A percentile compares a stretch with the other conserved stretches of the same genome.
Evolutionary conservation across 2,113 vertebrate species (phyloP).

Genomic region (Gymnocephalus cernua): DNA sequence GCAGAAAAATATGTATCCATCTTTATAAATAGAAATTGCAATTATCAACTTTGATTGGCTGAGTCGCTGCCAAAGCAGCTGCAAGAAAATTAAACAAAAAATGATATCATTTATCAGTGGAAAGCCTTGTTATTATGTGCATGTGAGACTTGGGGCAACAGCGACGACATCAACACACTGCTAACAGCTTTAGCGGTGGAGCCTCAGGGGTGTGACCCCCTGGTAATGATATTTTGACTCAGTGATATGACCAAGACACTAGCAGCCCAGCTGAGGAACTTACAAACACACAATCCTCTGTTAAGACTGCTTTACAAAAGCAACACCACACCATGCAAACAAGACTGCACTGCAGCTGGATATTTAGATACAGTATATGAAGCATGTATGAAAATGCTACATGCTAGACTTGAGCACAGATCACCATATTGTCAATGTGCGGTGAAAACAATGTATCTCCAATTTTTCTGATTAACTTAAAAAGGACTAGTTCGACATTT

Average conservation of each 20-base stretch:
- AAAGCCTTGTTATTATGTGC: constrained; percentile 1
- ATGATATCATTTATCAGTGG: constrained; percentile 1
- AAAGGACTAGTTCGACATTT: too few species aligned
- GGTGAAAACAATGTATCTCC: neutral
- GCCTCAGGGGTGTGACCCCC: constrained; percentile 35
- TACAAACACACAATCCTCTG: constrained; percentile 17
- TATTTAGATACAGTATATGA: neutral
- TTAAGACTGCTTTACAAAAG: constrained; percentile 16
- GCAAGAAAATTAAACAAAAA: neutral
- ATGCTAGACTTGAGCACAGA: neutral
- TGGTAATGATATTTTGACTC: constrained; percentile 52
- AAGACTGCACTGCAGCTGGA: neutral
- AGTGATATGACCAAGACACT: constrained; percentile 32
- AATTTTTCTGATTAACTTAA: neutral
- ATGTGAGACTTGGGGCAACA: constrained; percentile 5
- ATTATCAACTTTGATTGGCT: neutral
- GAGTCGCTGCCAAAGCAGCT: constrained; percentile 5
- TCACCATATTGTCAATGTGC: neutral
- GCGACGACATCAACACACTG: constrained; percentile 46
- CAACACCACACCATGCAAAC: neutral
- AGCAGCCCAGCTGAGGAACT: constrained; percentile 23
- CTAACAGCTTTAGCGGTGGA: constrained; percentile 45
- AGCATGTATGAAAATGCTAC: neutral
- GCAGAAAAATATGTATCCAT: neutral
- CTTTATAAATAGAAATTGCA: constrained; percentile 6